Evolutionary conservation across 2,888 invertebrate species (phyloP).

Genomic region (Dastarcus helophoroides): DNA sequence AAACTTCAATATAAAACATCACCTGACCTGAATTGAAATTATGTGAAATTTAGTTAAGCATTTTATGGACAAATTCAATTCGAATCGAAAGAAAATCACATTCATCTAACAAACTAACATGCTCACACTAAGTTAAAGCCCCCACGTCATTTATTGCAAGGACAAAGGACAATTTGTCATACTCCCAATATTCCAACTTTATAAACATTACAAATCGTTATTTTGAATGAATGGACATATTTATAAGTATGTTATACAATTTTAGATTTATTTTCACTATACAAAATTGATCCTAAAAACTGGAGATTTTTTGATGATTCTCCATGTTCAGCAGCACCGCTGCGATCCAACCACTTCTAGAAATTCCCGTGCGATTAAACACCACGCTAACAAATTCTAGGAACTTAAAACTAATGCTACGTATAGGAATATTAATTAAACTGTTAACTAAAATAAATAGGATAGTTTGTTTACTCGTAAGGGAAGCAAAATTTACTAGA

Average conservation of each 20-base stretch:
- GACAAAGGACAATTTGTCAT: no score
- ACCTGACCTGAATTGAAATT: no score
- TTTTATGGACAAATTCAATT: not conserved
- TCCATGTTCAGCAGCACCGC: no score
- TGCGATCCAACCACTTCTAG: constrained; percentile 13
- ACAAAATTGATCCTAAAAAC: constrained; percentile 37
- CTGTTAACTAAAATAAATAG: no score
- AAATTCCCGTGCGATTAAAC: constrained; percentile 8
- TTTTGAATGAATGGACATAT: constrained; percentile 28
- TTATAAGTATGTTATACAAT: constrained; percentile 34
- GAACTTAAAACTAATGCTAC: constrained; percentile 15
- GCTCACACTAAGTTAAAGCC: no score
- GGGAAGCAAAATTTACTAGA: no score
- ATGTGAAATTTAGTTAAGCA: not conserved
- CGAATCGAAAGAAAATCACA: not conserved
- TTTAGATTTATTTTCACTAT: constrained; percentile 33
- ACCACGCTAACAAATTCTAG: constrained; percentile 11
- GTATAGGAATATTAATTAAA: no score
- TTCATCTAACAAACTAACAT: not conserved
- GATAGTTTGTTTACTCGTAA: no score
- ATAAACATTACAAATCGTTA: no score
- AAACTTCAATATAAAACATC: no score
- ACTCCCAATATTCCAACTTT: no score
- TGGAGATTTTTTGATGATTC: constrained; percentile 20
- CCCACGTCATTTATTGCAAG: no score